phyloP scores from a whole-genome alignment of 2,113 vertebrate species.

The Macroglossus sobrinus region DNA sequence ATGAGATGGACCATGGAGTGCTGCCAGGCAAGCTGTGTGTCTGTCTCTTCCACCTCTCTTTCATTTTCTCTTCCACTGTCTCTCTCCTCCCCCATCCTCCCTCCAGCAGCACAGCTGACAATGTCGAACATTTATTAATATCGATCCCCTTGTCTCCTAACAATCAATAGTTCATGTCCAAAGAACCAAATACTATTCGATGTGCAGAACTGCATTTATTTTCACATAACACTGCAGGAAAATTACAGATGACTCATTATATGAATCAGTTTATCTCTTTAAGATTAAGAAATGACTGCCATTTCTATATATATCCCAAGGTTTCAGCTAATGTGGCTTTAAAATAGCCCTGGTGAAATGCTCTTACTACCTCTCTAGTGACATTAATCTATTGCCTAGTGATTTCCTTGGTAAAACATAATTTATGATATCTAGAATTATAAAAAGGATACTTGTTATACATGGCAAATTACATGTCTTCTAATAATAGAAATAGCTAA shows the following conservation, averaged over 20 bases:
- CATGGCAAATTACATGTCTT: constrained; percentile 10
- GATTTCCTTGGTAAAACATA: constrained; percentile 20
- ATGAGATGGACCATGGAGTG: neutral
- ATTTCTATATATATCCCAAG: neutral
- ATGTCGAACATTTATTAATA: constrained; percentile 66
- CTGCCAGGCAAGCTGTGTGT: neutral
- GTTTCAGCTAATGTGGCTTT: constrained; percentile 27
- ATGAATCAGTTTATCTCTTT: constrained; percentile 36
- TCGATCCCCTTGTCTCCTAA: constrained; percentile 37
- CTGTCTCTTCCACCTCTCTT: neutral
- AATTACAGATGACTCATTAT: constrained; percentile 51
- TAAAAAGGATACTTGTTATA: neutral
- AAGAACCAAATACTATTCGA: constrained; percentile 50
- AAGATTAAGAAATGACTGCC: constrained; percentile 11
- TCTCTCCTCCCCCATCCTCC: neutral
- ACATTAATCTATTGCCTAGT: neutral
- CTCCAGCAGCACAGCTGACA: constrained; percentile 7
- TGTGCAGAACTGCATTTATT: constrained; percentile 37
- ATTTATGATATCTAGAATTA: constrained; percentile 1
- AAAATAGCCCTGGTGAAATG: constrained; percentile 27
- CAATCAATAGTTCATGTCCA: constrained; percentile 53
- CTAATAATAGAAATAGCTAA: constrained; percentile 13
- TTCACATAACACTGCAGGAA: constrained; percentile 49
- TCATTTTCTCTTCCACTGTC: neutral
- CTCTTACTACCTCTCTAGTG: neutral